Conservation (phyloP, 2,888 invertebrate species). For the Drosophila lacicola region DNA sequence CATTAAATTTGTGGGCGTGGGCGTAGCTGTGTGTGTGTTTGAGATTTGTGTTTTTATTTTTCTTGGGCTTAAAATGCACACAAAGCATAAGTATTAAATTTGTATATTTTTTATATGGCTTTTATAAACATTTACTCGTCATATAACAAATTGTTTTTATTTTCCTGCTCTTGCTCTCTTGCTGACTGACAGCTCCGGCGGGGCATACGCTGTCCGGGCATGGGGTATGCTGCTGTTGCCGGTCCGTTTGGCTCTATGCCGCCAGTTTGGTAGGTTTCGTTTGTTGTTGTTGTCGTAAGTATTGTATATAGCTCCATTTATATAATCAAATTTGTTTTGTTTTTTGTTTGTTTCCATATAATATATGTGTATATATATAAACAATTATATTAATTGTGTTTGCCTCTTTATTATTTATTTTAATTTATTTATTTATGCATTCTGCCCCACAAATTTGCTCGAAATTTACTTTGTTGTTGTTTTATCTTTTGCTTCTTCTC, state of each 20-base stretch:
- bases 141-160: conserved; percentile 63
- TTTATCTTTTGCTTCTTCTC: conserved; percentile 56
- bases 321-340: conserved; percentile 66
- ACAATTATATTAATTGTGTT: conserved; percentile 77
- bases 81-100: conserved; percentile 73
- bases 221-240: neutral
- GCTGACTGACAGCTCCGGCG: neutral
- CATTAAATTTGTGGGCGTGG: conserved; percentile 62
- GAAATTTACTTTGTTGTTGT: conserved; percentile 45
- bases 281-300: conserved; percentile 45
- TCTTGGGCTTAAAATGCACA: conserved; percentile 71
- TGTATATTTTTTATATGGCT: conserved; percentile 40
- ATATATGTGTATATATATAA: conserved; percentile 77
- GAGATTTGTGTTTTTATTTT: neutral
- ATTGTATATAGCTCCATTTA: conserved; percentile 74
- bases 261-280: conserved; percentile 49
- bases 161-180: conserved; percentile 6
- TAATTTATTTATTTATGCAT: conserved; percentile 31
- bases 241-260: conserved; percentile 22
- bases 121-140: conserved; percentile 69
- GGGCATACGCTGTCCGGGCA: neutral
- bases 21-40: conserved; percentile 27
- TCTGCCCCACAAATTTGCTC: conserved; percentile 63
- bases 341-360: conserved; percentile 50
- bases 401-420: conserved; percentile 43